phyloP scores from a whole-genome alignment of 2,797 vertebrate species.

The Enteromius afrohamiltoni region DNA sequence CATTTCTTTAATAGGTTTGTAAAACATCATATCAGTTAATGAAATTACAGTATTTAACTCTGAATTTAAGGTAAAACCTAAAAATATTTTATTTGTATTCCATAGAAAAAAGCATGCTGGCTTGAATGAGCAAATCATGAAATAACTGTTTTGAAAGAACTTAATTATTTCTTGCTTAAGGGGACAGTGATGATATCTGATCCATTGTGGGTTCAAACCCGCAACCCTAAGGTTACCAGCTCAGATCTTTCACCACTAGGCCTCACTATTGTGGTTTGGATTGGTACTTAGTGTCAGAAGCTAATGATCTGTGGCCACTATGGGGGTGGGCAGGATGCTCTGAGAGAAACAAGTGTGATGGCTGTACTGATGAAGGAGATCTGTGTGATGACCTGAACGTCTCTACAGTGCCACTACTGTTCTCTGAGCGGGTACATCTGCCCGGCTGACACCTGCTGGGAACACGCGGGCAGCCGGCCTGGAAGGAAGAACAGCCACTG shows the following conservation, averaged over 20 bases:
- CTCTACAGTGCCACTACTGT: slow-evolving; percentile 73
- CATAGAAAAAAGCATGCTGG: not conserved
- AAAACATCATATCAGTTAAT: no score
- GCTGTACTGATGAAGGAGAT: slow-evolving; percentile 23
- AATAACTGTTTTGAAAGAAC: not conserved
- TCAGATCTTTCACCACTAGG: not conserved
- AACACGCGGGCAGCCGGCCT: slow-evolving; percentile 60
- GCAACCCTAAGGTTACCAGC: not conserved
- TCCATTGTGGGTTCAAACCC: not conserved
- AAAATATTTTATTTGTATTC: not conserved
- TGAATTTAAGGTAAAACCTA: no score
- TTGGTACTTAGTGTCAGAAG: slow-evolving; percentile 35
- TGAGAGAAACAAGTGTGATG: slow-evolving; percentile 34
- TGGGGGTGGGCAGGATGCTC: slow-evolving; percentile 46
- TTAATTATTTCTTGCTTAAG: not conserved
- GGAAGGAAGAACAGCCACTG: slow-evolving; percentile 78
- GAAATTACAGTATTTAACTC: no score
- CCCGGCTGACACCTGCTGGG: slow-evolving; percentile 86
- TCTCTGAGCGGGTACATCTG: slow-evolving; percentile 74
- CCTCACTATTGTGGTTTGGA: not conserved
- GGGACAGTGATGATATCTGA: not conserved
- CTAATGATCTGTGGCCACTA: slow-evolving; percentile 42
- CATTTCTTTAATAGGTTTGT: no score
- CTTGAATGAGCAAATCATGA: not conserved
- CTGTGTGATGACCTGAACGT: slow-evolving; percentile 35